phyloP scores from a whole-genome alignment of 2,888 invertebrate genomes.

The Stegana nigrithorax region DNA sequence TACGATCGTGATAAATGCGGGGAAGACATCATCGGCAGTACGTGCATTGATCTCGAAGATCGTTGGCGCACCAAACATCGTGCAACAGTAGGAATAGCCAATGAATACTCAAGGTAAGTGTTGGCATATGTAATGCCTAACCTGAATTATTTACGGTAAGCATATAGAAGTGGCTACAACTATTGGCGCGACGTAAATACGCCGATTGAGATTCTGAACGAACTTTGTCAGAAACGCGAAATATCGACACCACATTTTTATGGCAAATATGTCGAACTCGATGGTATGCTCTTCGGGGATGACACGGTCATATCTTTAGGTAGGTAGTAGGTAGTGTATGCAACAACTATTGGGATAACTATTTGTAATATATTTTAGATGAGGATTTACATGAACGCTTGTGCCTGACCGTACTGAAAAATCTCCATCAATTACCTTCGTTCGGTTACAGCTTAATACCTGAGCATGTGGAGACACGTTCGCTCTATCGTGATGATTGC shows the following conservation, averaged over 20 bases:
- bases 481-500: slow-evolving; percentile 78
- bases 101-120: slow-evolving; percentile 76
- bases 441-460: slow-evolving; percentile 85
- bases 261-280: slow-evolving; percentile 71
- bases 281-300: slow-evolving; percentile 62
- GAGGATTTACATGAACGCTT: slow-evolving; percentile 78
- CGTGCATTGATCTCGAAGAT: slow-evolving; percentile 87
- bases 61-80: slow-evolving; percentile 84
- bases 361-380: slow-evolving; percentile 40
- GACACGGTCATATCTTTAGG: slow-evolving; percentile 56
- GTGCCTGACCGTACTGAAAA: slow-evolving; percentile 80
- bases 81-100: slow-evolving; percentile 81
- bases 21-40: slow-evolving; percentile 87
- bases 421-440: slow-evolving; percentile 81
- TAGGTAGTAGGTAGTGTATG: slow-evolving; percentile 23
- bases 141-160: slow-evolving; percentile 15
- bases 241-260: slow-evolving; percentile 72
- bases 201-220: slow-evolving; percentile 79
- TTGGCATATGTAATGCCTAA: background rate
- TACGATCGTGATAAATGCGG: slow-evolving; percentile 78
- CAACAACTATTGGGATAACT: background rate
- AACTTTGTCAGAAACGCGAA: slow-evolving; percentile 77
- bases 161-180: slow-evolving; percentile 74
- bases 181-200: slow-evolving; percentile 82
- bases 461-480: slow-evolving; percentile 91